Conservation (phyloP, 2,888 invertebrate species). For the Catocala sponsa region DNA sequence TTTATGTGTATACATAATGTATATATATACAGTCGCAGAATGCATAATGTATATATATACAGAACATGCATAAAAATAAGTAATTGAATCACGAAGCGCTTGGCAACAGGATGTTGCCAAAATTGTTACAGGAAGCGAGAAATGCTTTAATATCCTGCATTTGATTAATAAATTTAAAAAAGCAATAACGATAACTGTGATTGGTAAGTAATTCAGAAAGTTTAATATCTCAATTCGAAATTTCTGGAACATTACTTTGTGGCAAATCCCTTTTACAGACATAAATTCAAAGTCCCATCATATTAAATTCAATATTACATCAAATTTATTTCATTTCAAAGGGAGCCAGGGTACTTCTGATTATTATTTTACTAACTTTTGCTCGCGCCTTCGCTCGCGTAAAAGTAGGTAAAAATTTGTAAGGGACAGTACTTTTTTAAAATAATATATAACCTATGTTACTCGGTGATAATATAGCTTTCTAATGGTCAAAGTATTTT, state of each 20-base stretch:
- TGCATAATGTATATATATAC: too few relatives aligned
- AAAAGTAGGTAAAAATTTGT: too few relatives aligned
- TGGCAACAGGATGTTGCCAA: conserved; percentile 7
- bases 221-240: conserved; percentile 15
- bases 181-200: conserved; percentile 11
- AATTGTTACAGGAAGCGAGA: conserved; percentile 19
- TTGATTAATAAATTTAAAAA: conserved; percentile 22
- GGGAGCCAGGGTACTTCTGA: too few relatives aligned
- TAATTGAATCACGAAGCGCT: conserved; percentile 16
- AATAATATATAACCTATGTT: too few relatives aligned
- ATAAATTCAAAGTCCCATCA: neutral
- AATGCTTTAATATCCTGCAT: conserved; percentile 36
- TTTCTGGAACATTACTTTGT: conserved; percentile 13
- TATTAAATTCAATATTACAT: neutral
- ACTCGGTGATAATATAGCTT: too few relatives aligned
- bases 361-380: too few relatives aligned
- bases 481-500: too few relatives aligned
- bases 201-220: conserved; percentile 8
- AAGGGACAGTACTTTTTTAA: too few relatives aligned
- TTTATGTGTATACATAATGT: too few relatives aligned
- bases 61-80: conserved; percentile 18
- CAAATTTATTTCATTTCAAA: too few relatives aligned
- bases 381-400: too few relatives aligned
- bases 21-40: too few relatives aligned
- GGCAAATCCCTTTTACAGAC: conserved; percentile 1